Percentiles rank a stretch among this genome's conserved stretches.
Evolutionary conservation across 2,888 invertebrate species (phyloP).

Genomic region (Smittia sp.): DNA sequence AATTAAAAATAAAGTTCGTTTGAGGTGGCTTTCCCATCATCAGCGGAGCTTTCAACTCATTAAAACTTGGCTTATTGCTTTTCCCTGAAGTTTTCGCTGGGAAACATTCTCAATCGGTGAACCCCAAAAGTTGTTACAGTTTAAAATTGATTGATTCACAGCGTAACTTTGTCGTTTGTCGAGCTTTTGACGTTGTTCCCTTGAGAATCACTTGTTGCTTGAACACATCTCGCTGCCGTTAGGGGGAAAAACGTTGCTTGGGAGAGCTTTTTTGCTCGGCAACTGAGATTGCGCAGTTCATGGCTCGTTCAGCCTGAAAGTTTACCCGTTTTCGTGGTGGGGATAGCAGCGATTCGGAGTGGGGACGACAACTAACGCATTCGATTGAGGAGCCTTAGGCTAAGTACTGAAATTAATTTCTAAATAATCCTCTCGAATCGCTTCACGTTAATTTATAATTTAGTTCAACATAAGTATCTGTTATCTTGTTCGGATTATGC

Average conservation of each 20-base stretch:
- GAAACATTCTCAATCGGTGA: neutral
- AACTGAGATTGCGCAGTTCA: neutral
- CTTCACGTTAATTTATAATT: neutral
- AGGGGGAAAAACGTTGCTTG: neutral
- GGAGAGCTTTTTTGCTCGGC: neutral
- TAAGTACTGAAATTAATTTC: conserved; percentile 21
- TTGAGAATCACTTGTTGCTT: conserved; percentile 32
- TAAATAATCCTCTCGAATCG: neutral
- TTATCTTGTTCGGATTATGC: no score
- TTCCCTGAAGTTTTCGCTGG: neutral
- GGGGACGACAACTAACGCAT: neutral
- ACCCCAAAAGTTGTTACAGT: neutral
- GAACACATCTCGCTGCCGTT: neutral
- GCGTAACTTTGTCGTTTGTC: neutral
- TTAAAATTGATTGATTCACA: neutral
- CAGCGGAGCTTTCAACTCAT: neutral
- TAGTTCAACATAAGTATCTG: neutral
- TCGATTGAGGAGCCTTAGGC: neutral
- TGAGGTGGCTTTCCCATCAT: neutral
- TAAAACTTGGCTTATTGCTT: neutral
- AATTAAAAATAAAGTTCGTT: no score
- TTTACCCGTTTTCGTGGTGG: neutral
- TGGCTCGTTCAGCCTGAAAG: neutral
- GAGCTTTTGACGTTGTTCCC: neutral
- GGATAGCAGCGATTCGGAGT: neutral